Evolutionary conservation across 2,113 vertebrate species (phyloP).

Genomic region (Spilogale gracilis): DNA sequence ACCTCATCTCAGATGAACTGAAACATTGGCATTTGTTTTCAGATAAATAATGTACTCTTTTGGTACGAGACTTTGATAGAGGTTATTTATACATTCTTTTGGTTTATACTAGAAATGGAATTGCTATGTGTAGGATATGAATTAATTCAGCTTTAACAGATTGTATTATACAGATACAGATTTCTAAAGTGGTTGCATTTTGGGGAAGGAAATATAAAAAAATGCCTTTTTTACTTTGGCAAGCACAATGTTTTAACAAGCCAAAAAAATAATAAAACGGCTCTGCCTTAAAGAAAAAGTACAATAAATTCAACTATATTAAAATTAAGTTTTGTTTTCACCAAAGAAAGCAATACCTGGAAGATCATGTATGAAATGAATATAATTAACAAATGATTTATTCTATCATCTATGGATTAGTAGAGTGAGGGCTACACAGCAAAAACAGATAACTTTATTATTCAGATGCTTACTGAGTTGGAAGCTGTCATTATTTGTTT

Average conservation of each 20-base stretch:
- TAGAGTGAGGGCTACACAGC: not conserved
- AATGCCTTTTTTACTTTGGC: not conserved
- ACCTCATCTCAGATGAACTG: not conserved
- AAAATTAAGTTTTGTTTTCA: not conserved
- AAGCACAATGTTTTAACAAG: not conserved
- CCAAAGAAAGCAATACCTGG: not conserved
- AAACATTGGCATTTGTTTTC: not conserved
- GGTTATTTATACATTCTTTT: not conserved
- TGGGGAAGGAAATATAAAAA: not conserved
- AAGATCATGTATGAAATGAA: not conserved
- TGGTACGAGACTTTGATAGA: not conserved
- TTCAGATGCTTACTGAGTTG: not conserved
- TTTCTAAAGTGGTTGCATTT: not conserved
- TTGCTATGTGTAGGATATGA: not conserved
- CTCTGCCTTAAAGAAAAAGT: not conserved
- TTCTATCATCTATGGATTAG: not conserved
- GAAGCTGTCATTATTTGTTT: not conserved
- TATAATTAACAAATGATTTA: not conserved
- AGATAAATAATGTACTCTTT: not conserved
- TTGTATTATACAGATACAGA: not conserved
- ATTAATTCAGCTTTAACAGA: not conserved
- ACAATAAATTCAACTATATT: not conserved
- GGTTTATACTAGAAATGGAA: not conserved
- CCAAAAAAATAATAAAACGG: not conserved
- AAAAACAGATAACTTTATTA: not conserved